Evolutionary conservation across 2,797 vertebrate genomes (phyloP), one percentile per base, ranked within the genome.

Genomic region (Chrysocyon brachyurus): DNA sequence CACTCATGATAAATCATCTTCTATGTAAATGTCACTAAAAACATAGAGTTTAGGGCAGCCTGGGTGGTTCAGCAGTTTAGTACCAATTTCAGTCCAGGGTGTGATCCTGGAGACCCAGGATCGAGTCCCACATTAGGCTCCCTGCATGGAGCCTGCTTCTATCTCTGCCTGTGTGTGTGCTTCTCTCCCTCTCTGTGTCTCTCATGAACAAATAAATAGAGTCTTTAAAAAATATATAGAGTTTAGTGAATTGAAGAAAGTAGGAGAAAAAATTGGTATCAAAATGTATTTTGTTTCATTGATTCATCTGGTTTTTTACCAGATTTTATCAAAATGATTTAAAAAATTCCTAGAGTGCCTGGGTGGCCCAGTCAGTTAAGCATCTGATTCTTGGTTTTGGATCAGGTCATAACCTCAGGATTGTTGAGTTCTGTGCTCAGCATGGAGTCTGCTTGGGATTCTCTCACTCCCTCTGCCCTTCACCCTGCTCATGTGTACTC

Each of bases 1-100:
- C 15, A 70, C n/a, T 28, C 22, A 36, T 14, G 5, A 61, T 19
- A 73, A 54, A 56, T 96, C 33, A 81, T 68, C 28, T 77, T 86
- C 91, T 82, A 61, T 61, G 21, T 68, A 85, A 85, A 77, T 73
- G 49, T 89, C 26, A 24, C 26, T 81, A 81, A 96, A 73, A 79
- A 46, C 14, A 24, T 17, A 75, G 24, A 93, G 54, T 49, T 40
- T 31, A 61, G 56, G 40, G 40, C 6, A 46, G 40, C 40, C 40
- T 46, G 40, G 40, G 40, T 46, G 40, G 40, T 46, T 46, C 40
- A 46, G 40, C 40, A 46, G 40, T 46, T 46, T 46, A 46, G 40
- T 7, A 46, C 40, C 6, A 46, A 46, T 6, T 46, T 46, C 40
- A 46, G 40, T 46, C 40, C 40, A 46, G 40, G 6, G 40, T 46